Base-by-base conservation (phyloP, 37 sponge, comb jelly and placozoan species). In the Oscarella lobularis region DNA sequence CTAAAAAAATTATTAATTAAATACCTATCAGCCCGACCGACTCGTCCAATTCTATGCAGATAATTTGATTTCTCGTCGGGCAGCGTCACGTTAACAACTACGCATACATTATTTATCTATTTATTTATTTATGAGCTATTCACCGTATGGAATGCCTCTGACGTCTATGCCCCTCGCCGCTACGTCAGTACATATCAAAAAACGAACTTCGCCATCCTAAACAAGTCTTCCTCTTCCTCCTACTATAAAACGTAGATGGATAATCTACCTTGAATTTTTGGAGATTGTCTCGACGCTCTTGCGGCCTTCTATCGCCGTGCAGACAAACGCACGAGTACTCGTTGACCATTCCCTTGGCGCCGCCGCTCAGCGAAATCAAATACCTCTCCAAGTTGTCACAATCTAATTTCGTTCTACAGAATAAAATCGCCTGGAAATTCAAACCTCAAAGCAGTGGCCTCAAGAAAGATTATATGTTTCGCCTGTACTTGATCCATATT, bases 351-450 rank as follows among this genome's bases (percentile, higher is more conserved):
- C 80, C 40, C 41, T 80, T 67, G 27, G 76, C 39, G 78, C 81
- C 84, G 66, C 91, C 88, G 29, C 88, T 93, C 0, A 85, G 66
- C 4, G 55, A 67, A 38, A 67, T 34, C 1, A 96, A 84, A 76
- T 86, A 89, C 0, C 40, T 36, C 85, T 96, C 98, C 39, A 89
- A 70, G 74, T 96, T 96, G 76, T 96, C 98, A 79, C 98, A 96
- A 77, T 96, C 98, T 1, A 96, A 82, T 73, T 96, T 96, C 2
- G 98, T 96, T 36, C 98, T 82, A 55, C 98, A 96, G 83, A 96
- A 96, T 2, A 96, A 74, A 54, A 96, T 89, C 36, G 90, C 95
- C 76, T 41, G 41, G 1, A 29, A 37, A 72, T 33, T 35, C 30
- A 72, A 35, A 72, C n/a, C n/a, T n/a, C n/a, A 48, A 9, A 48